Percentiles rank a stretch among this genome's conserved stretches.
These are phyloP conservation scores for Panthera leo DNA, from an alignment of 2,113 vertebrate species.

Conservation along the genomic window DNA sequence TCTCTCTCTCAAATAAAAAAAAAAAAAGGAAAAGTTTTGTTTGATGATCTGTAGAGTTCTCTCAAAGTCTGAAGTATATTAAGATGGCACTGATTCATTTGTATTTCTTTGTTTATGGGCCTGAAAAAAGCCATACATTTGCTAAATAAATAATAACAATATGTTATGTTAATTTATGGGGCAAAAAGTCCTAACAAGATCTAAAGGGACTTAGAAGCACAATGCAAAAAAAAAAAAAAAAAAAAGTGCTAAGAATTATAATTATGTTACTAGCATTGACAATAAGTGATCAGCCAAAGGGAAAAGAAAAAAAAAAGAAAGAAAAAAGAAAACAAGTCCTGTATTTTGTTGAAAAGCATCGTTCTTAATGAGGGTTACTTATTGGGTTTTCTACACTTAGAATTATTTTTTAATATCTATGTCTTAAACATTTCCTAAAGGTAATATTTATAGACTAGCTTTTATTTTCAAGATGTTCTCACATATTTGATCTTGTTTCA, in stretches of 20 bases:
- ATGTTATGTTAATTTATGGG: neutral
- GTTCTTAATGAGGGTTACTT: neutral
- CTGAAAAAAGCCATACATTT: neutral
- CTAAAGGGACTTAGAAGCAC: neutral
- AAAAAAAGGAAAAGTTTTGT: too few relatives aligned
- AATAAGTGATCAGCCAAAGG: neutral
- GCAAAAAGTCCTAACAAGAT: neutral
- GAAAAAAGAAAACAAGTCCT: neutral
- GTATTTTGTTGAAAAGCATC: neutral
- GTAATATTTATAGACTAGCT: neutral
- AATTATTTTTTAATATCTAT: neutral
- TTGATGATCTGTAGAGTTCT: neutral
- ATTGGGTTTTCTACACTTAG: neutral
- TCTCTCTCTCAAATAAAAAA: too few relatives aligned
- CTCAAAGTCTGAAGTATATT: neutral
- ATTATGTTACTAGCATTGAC: neutral
- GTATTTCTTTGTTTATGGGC: neutral
- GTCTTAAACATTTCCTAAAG: neutral
- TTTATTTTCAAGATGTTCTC: neutral
- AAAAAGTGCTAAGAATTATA: neutral
- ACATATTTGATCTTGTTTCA: neutral
- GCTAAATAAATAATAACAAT: neutral
- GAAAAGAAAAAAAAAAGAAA: too few relatives aligned
- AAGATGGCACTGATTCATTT: neutral
- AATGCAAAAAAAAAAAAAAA: neutral